Evolutionary conservation across 2,797 vertebrate species (phyloP), one percentile per base, ranked within the genome.

Genomic region (Oceanodroma leucorhoa): DNA sequence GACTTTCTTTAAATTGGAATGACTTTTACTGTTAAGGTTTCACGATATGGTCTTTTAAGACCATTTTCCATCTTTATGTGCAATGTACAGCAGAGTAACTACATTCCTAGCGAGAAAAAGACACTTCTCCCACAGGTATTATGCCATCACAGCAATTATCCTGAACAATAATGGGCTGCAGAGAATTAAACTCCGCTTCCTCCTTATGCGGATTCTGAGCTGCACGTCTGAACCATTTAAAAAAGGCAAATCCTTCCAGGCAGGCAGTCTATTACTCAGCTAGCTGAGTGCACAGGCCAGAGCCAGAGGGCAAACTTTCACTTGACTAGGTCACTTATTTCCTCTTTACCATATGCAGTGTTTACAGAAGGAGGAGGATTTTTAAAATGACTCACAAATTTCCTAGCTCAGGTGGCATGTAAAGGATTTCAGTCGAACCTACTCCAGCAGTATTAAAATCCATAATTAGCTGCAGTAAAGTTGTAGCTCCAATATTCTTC

Each of bases 241-340:
- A 92, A 94, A 91, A 92, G 55, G 34, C 38, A 79, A 61, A 75
- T 91, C 26, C 58, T 93, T 90, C 66, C 41, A 89, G 43, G 71
- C 69, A 76, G 58, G 6, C 60, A 62, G 71, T 83, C 70, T 87
- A 23, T 96, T 96, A 87, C 43, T 87, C 48, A 72, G 40, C 27
- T 79, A 91, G 67, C 10, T 53, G 85, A 95, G 58, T 29, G 23
- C 58, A 76, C 14, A 87, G 83, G 67, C 57, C 61, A 83, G 58
- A 95, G 46, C 75, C 65, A 92, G 83, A 87, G 94, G 83, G 75
- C 62, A 89, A 79, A 66, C 71, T 82, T 87, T 91, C 76, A 81
- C 69, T 94, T 87, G 90, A 50, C 55, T 83, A 48, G 67, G 58
- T 87, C 87, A 90, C 73, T 90, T 83, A 40, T 76, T 89, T 90